Evolutionary conservation across 2,113 vertebrate species (phyloP).

Genomic region (Nyctereutes procyonoides): DNA sequence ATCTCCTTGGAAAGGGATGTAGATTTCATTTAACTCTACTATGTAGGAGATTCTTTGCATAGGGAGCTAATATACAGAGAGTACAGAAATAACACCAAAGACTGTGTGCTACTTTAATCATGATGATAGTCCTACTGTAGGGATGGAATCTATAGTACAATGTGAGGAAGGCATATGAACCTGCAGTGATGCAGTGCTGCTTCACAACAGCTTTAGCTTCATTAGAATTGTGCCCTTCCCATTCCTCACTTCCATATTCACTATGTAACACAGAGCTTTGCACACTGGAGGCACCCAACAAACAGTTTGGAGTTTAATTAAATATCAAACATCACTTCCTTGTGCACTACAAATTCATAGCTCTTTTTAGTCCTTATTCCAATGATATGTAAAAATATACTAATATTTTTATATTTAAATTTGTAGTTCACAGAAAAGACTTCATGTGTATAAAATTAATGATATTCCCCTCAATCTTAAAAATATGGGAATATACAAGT

Average conservation of each 20-base stretch:
- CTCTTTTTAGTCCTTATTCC: not conserved
- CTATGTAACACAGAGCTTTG: not conserved
- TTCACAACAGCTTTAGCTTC: not conserved
- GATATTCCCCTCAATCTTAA: not conserved
- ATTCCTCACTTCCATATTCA: not conserved
- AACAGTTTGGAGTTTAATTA: not conserved
- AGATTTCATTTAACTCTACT: not conserved
- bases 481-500: not conserved
- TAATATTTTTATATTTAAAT: not conserved
- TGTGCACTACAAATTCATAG: not conserved
- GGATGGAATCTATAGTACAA: not conserved
- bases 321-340: not conserved
- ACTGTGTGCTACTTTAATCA: not conserved
- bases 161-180: not conserved
- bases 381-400: not conserved
- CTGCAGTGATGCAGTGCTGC: not conserved
- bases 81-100: not conserved
- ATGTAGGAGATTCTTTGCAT: not conserved
- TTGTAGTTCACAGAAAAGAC: not conserved
- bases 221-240: not conserved
- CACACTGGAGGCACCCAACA: not conserved
- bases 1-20: not conserved
- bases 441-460: not conserved
- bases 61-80: not conserved
- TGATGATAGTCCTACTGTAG: not conserved